These are phyloP conservation scores for Hypsopygia costalis DNA, from an alignment of 2,888 invertebrate species.

Conservation along the genomic window DNA sequence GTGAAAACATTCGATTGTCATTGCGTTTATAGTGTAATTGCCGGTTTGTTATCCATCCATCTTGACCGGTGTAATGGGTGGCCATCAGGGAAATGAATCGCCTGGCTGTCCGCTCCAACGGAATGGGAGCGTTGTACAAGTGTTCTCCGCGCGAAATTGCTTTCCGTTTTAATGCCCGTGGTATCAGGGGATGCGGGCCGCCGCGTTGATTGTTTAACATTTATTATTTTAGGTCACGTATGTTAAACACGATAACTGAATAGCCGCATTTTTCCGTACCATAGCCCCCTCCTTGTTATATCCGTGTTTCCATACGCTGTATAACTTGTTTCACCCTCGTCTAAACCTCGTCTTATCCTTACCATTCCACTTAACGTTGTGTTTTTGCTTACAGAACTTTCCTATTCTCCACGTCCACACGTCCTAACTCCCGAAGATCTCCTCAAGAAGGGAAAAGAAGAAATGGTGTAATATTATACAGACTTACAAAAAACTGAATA, in stretches of 20 bases:
- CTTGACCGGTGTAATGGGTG: slow-evolving; percentile 73
- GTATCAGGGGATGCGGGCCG: slow-evolving; percentile 49
- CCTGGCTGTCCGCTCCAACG: slow-evolving; percentile 47
- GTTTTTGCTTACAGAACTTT: slow-evolving; percentile 4
- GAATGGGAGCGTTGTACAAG: slow-evolving; percentile 54
- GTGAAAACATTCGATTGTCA: slow-evolving; percentile 75
- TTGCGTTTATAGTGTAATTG: slow-evolving; percentile 77
- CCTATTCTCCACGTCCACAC: neutral
- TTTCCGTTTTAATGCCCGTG: slow-evolving; percentile 58
- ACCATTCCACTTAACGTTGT: neutral
- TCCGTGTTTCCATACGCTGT: neutral
- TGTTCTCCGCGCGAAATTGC: slow-evolving; percentile 60
- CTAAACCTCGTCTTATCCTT: neutral
- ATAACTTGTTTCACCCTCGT: neutral
- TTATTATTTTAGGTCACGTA: slow-evolving; percentile 25
- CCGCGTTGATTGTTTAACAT: slow-evolving; percentile 41
- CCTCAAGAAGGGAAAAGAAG: neutral
- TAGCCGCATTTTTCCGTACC: slow-evolving; percentile 4
- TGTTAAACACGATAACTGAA: slow-evolving; percentile 5
- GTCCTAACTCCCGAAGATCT: slow-evolving; percentile 4
- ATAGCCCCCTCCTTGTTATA: neutral
- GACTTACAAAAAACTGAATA: too few species aligned
- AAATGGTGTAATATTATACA: neutral
- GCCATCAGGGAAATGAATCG: slow-evolving; percentile 77
- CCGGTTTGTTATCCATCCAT: slow-evolving; percentile 74